A percentile compares a stretch with the other conserved stretches of the same genome.
Conservation (phyloP, 2,797 vertebrate species). For the Paedocypris micromegethes region DNA sequence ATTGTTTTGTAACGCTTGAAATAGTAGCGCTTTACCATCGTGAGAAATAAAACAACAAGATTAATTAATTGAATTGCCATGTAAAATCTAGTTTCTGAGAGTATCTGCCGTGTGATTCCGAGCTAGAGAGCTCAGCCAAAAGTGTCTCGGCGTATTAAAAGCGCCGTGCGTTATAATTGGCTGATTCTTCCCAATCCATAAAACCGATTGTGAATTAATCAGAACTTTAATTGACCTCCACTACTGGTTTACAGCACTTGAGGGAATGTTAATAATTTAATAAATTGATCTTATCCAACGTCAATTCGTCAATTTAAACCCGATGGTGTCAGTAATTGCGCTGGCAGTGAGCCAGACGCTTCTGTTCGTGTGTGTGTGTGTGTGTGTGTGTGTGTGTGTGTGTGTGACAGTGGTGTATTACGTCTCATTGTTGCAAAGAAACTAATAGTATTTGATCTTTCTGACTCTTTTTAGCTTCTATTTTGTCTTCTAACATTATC, state of each 20-base stretch:
- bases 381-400: no score
- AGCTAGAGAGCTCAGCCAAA: not conserved
- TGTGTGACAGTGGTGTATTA: no score
- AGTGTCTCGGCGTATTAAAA: not conserved
- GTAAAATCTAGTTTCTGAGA: no score
- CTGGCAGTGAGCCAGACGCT: not conserved
- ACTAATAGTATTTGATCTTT: no score
- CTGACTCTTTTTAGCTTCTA: no score
- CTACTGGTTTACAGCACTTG: constrained; percentile 10
- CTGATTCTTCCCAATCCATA: constrained; percentile 17
- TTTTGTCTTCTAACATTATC: no score
- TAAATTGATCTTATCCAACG: constrained; percentile 9
- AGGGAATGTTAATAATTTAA: constrained; percentile 15
- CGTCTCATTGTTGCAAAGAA: no score
- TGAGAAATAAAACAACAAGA: no score
- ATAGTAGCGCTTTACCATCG: no score
- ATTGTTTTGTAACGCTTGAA: no score
- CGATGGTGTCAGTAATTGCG: constrained; percentile 9
- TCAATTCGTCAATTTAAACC: constrained; percentile 6
- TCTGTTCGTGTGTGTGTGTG: no score
- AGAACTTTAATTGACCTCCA: constrained; percentile 17
- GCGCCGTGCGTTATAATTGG: not conserved
- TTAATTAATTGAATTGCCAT: no score
- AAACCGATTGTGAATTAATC: constrained; percentile 20
- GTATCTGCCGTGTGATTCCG: not conserved